Conservation (phyloP, 2,797 vertebrate species). For the Dicrostonyx torquatus region DNA sequence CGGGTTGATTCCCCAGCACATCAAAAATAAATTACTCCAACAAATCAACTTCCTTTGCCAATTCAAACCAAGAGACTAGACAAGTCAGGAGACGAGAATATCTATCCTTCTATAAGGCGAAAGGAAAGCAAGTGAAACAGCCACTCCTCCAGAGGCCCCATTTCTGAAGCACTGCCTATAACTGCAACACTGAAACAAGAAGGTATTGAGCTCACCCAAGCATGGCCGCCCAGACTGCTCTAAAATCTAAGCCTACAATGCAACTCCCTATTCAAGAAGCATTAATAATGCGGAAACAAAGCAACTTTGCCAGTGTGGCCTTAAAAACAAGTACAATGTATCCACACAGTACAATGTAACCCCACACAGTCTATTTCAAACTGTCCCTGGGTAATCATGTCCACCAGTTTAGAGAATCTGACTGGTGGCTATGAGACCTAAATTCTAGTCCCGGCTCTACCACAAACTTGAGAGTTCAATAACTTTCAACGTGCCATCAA, state of each 20-base stretch:
- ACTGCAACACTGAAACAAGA: constrained; percentile 74
- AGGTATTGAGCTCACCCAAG: constrained; percentile 61
- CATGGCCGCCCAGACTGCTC: constrained; percentile 4
- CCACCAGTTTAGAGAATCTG: constrained; percentile 13
- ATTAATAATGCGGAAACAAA: constrained; percentile 55
- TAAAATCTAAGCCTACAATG: constrained; percentile 37
- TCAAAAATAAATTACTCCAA: not conserved
- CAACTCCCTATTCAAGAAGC: constrained; percentile 45
- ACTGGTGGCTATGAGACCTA: constrained; percentile 31
- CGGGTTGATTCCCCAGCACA: not conserved
- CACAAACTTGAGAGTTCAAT: constrained; percentile 53
- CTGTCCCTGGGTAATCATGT: constrained; percentile 5
- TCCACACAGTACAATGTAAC: constrained; percentile 19
- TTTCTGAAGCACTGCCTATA: constrained; percentile 62
- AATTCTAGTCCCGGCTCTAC: constrained; percentile 29
- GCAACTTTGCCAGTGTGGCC: not conserved
- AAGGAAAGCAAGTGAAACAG: not conserved
- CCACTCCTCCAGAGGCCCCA: not conserved
- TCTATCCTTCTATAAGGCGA: not conserved
- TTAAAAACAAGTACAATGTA: constrained; percentile 20
- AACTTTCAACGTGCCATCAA: not conserved
- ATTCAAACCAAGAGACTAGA: constrained; percentile 13
- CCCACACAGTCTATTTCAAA: constrained; percentile 53
- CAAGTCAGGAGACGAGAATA: constrained; percentile 15
- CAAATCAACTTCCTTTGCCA: constrained; percentile 32